These are phyloP conservation scores for Onthophagus taurus DNA, from an alignment of 1,140 invertebrate species.

Conservation along the genomic window DNA sequence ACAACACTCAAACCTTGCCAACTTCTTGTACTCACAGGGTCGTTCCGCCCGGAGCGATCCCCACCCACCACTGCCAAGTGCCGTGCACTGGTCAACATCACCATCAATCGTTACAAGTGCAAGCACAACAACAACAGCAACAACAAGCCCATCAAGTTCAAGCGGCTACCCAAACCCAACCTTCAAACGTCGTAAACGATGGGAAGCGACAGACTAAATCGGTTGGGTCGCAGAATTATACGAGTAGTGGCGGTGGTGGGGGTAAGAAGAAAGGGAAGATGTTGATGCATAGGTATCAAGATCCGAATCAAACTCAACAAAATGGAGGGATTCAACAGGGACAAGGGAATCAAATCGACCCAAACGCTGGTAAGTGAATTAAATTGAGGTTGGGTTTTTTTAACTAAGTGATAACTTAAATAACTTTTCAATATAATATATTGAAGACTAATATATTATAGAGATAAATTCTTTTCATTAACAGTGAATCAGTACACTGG, in stretches of 20 bases:
- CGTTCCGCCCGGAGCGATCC: slow-evolving; percentile 15
- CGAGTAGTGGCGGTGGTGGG: slow-evolving; percentile 29
- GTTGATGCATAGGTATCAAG: slow-evolving; percentile 25
- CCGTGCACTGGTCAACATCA: slow-evolving; percentile 31
- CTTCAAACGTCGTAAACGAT: slow-evolving; percentile 17
- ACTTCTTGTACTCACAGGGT: slow-evolving; percentile 21
- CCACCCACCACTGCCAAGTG: slow-evolving; percentile 26
- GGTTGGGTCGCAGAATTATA: background rate
- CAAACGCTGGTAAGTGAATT: slow-evolving; percentile 26
- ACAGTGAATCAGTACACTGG: slow-evolving; percentile 32
- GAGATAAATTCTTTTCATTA: slow-evolving; percentile 5
- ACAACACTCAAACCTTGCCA: slow-evolving; percentile 18
- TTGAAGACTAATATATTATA: background rate
- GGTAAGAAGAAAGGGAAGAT: slow-evolving; percentile 35
- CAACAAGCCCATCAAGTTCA: slow-evolving; percentile 43
- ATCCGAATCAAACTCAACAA: slow-evolving; percentile 19
- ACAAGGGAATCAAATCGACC: slow-evolving; percentile 33
- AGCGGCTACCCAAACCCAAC: slow-evolving; percentile 51
- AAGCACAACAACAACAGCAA: slow-evolving; percentile 27
- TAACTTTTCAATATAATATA: background rate
- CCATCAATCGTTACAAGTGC: slow-evolving; percentile 16
- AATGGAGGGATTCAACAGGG: slow-evolving; percentile 22
- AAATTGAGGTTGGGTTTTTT: background rate
- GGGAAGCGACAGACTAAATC: slow-evolving; percentile 21
- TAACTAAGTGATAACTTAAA: background rate